phyloP scores from a whole-genome alignment of 2,888 invertebrate species.

The Leptinotarsa peninsularis region DNA sequence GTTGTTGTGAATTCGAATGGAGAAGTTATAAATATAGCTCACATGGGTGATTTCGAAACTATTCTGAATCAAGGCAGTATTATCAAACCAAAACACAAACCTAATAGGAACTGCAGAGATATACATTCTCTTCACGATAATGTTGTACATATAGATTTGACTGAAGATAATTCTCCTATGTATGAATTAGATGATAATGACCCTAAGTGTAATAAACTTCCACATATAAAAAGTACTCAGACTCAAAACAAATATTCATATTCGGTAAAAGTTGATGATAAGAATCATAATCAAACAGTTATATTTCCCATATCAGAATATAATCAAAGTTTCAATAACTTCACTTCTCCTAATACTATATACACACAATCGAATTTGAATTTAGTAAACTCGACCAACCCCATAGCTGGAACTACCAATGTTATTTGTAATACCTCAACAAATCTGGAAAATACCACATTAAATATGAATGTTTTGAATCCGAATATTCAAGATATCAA shows the following conservation, averaged over 20 bases:
- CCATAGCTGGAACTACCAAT: slow-evolving; percentile 41
- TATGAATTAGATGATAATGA: slow-evolving; percentile 45
- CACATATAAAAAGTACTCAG: slow-evolving; percentile 52
- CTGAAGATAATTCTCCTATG: slow-evolving; percentile 47
- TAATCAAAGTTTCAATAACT: slow-evolving; percentile 51
- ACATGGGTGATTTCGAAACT: slow-evolving; percentile 58
- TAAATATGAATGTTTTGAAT: slow-evolving; percentile 52
- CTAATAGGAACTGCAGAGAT: slow-evolving; percentile 32
- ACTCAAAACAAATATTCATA: slow-evolving; percentile 52
- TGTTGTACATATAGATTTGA: slow-evolving; percentile 60
- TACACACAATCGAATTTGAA: slow-evolving; percentile 49
- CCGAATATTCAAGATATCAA: slow-evolving; percentile 44
- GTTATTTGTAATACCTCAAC: slow-evolving; percentile 49
- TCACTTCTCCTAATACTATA: slow-evolving; percentile 44
- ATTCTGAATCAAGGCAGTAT: slow-evolving; percentile 51
- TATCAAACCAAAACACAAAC: slow-evolving; percentile 40
- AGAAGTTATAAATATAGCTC: slow-evolving; percentile 61
- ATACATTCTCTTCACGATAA: slow-evolving; percentile 43
- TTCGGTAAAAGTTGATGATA: slow-evolving; percentile 49
- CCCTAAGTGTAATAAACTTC: slow-evolving; percentile 52
- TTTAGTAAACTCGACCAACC: slow-evolving; percentile 41
- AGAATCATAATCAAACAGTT: slow-evolving; percentile 51
- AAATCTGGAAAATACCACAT: slow-evolving; percentile 47
- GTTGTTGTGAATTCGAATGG: slow-evolving; percentile 62
- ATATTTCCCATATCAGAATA: slow-evolving; percentile 56